These are phyloP conservation scores for Drosophila lowei DNA, from an alignment of 1,140 invertebrate species.

Conservation along the genomic window DNA sequence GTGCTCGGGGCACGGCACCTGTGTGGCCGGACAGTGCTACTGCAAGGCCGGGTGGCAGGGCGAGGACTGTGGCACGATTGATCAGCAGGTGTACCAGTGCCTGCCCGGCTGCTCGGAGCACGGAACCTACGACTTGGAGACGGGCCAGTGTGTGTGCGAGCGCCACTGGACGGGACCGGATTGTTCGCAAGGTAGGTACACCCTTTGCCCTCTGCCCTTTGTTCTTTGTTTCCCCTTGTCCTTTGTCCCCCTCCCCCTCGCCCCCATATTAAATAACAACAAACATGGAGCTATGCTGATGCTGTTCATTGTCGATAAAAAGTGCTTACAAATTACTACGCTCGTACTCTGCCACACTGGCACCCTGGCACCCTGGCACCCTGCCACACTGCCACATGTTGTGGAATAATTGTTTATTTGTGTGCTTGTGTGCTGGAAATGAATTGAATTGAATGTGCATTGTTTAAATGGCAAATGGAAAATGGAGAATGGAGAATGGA, in stretches of 20 bases:
- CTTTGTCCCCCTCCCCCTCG: not conserved
- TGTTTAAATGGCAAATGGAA: too few relatives aligned
- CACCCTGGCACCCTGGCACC: too few relatives aligned
- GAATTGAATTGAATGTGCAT: too few relatives aligned
- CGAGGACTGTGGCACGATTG: slow-evolving; percentile 92
- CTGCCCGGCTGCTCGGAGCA: slow-evolving; percentile 95
- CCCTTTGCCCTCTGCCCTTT: not conserved
- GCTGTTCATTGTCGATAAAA: too few relatives aligned
- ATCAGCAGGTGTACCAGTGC: slow-evolving; percentile 94
- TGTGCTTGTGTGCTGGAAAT: too few relatives aligned
- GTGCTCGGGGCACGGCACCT: slow-evolving; percentile 95
- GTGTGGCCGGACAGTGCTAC: slow-evolving; percentile 95
- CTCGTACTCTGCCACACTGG: too few relatives aligned
- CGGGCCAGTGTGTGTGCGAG: slow-evolving; percentile 93
- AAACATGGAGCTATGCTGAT: too few relatives aligned
- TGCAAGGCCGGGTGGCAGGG: slow-evolving; percentile 98
- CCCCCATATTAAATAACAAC: too few relatives aligned
- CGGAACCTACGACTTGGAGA: slow-evolving; percentile 94
- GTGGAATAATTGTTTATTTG: too few relatives aligned
- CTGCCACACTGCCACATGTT: too few relatives aligned
- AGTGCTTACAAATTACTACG: too few relatives aligned
- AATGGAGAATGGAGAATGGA: too few relatives aligned
- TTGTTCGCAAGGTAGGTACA: slow-evolving; percentile 91
- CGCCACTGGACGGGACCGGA: slow-evolving; percentile 94
- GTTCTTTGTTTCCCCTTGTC: not conserved